Conservation (phyloP, 2,888 invertebrate species). For the Antheraea assamensis region DNA sequence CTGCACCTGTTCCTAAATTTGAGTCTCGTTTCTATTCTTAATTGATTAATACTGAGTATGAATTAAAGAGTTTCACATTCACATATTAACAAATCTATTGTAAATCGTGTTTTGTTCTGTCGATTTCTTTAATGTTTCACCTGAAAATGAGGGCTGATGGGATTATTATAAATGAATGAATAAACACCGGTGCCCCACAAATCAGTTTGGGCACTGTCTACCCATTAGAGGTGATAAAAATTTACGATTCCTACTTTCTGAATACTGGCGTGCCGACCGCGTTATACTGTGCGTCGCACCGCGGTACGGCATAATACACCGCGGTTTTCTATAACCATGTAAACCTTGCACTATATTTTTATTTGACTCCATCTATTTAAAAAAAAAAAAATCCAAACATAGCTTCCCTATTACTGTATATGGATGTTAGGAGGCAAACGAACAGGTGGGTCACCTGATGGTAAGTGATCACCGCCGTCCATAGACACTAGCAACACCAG, state of each 20-base stretch:
- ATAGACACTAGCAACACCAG: too few relatives aligned
- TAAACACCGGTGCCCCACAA: conserved; percentile 48
- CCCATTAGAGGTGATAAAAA: conserved; percentile 75
- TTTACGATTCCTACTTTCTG: conserved; percentile 70
- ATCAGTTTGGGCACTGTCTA: conserved; percentile 51
- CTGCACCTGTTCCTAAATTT: background rate
- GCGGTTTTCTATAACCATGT: too few relatives aligned
- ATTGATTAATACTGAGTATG: background rate
- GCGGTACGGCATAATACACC: too few relatives aligned
- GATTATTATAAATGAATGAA: conserved; percentile 32
- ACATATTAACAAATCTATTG: background rate
- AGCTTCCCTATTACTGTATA: too few relatives aligned
- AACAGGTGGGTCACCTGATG: too few relatives aligned
- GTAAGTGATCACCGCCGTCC: too few relatives aligned
- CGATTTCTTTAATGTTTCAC: background rate
- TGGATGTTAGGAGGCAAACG: too few relatives aligned
- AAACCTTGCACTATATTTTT: too few relatives aligned
- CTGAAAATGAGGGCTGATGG: background rate
- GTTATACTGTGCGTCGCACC: background rate
- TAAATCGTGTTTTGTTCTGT: background rate
- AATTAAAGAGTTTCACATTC: background rate
- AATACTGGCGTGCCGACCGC: conserved; percentile 38
- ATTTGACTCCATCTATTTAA: too few relatives aligned
- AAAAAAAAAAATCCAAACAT: too few relatives aligned
- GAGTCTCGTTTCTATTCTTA: background rate